Percentiles rank a stretch among this genome's conserved stretches.
Evolutionary conservation across 2,797 vertebrate genomes (phyloP).

Genomic region (Myripristis jacobus): DNA sequence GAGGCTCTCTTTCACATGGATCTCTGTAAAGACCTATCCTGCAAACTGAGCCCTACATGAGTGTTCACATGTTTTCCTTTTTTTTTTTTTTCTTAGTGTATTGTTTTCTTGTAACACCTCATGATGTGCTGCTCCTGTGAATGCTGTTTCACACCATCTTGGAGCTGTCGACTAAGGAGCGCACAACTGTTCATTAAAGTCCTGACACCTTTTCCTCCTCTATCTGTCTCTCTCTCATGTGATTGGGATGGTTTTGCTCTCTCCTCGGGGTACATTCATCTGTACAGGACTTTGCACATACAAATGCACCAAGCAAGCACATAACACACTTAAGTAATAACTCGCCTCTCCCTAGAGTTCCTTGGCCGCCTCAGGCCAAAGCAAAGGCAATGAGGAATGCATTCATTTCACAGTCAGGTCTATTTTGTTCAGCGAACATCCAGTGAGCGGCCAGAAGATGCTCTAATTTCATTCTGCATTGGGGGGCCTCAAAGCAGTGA

Average conservation of each 20-base stretch:
- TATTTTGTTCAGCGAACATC: slow-evolving; percentile 50
- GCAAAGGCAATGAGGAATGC: slow-evolving; percentile 53
- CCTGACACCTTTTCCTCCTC: slow-evolving; percentile 47
- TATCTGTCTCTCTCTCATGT: slow-evolving; percentile 17
- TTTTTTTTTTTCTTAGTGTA: too few species aligned
- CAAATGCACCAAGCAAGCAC: slow-evolving; percentile 35
- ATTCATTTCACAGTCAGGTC: slow-evolving; percentile 58
- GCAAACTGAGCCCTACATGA: not conserved
- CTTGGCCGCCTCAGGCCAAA: slow-evolving; percentile 49
- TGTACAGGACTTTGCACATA: slow-evolving; percentile 50
- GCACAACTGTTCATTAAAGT: slow-evolving; percentile 55
- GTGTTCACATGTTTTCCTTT: too few species aligned
- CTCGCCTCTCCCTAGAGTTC: slow-evolving; percentile 47
- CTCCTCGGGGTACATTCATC: slow-evolving; percentile 43
- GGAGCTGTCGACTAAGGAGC: slow-evolving; percentile 25
- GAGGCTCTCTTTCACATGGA: slow-evolving; percentile 10
- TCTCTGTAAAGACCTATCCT: slow-evolving; percentile 12
- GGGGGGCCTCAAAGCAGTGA: slow-evolving; percentile 31
- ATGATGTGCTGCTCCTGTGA: slow-evolving; percentile 42
- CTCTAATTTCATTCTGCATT: slow-evolving; percentile 40
- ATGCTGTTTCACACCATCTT: slow-evolving; percentile 40
- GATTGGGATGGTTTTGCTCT: slow-evolving; percentile 39
- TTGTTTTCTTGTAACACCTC: slow-evolving; percentile 23
- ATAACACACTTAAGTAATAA: slow-evolving; percentile 58
- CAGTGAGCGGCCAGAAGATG: slow-evolving; percentile 29